Evolutionary conservation across 2,888 invertebrate genomes (phyloP), one percentile per base, ranked within the genome.

Genomic region (Lomographa bimaculata): DNA sequence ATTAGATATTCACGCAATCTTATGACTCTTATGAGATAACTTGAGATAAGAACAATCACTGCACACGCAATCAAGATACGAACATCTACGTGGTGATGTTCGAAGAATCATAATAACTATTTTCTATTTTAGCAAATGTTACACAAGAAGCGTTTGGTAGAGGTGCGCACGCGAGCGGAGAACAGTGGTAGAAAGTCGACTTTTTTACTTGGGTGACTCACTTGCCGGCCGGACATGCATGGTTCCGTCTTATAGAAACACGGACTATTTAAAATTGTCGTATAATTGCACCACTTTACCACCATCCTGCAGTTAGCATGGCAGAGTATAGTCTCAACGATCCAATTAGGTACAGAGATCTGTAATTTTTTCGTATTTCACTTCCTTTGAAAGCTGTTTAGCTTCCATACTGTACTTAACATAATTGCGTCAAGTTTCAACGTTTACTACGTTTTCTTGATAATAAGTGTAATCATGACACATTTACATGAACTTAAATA

Each of bases 91-190:
- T 38, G 45, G 51, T 27, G 49, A 35, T 44, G 47, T 44, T 57
- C 34, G 27, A 64, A 70, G 70, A 66, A 71, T 56, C 42, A 49
- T 51, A 59, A 68, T 66, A 64, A 52, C 61, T 57, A 66, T 78
- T 83, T 84, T 83, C 84, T 79, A 79, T 82, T 81, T 83, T 79
- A 79, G 71, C 77, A 62, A 71, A 62, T 45, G 64, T 81, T 83
- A 79, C 77, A 77, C 79, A 82, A 84, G 69, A 67, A 57, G 55
- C 56, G 61, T 68, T 71, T 57, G 57, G 57, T 66, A 71, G 67
- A 75, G 59, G 71, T 51, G 66, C 71, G 66, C 76, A 74, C 57
- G 70, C 72, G 64, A 73, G 61, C 61, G 60, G 57, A 58, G 62
- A 36, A 25, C 50, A 64, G 63, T 59, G 50, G 65, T 86, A 83